A percentile compares a stretch with the other conserved stretches of the same genome.
These are phyloP conservation scores for Rhizoglyphus robini DNA, from an alignment of 1,140 invertebrate species.

Conservation along the genomic window DNA sequence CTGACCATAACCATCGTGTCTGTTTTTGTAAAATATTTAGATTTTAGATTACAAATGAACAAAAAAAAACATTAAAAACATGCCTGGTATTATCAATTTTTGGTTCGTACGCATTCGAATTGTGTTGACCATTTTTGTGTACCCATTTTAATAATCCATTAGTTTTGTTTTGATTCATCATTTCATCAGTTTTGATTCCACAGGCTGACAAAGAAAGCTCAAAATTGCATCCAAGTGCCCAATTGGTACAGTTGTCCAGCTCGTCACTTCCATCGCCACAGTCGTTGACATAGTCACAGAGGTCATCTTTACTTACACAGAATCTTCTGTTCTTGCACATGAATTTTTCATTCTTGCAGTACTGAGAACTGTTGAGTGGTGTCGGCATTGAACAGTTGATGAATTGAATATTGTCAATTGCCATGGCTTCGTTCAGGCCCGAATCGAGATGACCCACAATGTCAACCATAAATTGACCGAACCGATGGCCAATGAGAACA, in stretches of 20 bases:
- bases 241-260: not conserved
- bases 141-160: conserved; percentile 10
- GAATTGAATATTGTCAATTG: conserved; percentile 34
- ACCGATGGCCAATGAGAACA: conserved; percentile 21
- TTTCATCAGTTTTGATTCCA: not conserved
- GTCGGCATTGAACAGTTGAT: conserved; percentile 27
- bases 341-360: conserved; percentile 21
- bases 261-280: conserved; percentile 38
- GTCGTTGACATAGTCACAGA: conserved; percentile 69
- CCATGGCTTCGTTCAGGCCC: conserved; percentile 28
- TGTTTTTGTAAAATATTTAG: too few relatives aligned
- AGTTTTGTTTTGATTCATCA: not conserved
- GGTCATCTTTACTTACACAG: conserved; percentile 18
- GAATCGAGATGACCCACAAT: not conserved
- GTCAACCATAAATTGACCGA: conserved; percentile 15
- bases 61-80: not conserved
- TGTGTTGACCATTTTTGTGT: too few relatives aligned
- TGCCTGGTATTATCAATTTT: conserved; percentile 2
- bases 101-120: not conserved
- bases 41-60: not conserved
- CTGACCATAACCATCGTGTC: not conserved
- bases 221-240: not conserved
- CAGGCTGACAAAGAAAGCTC: not conserved
- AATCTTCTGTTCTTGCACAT: conserved; percentile 20
- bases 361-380: conserved; percentile 5